phyloP scores from a whole-genome alignment of 2,888 invertebrate genomes.

The Campoplex capitator region DNA sequence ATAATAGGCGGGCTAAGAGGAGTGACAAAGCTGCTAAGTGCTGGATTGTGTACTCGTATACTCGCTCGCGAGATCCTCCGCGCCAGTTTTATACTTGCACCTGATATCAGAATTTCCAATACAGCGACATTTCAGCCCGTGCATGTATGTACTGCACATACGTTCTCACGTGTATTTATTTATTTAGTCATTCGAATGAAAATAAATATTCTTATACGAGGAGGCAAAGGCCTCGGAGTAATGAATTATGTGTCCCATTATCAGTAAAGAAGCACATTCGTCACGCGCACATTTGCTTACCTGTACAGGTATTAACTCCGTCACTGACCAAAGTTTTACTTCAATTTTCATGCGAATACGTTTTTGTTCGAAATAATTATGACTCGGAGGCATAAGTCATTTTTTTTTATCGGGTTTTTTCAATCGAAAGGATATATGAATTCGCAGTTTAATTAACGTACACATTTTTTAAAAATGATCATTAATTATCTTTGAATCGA shows the following conservation, averaged over 20 bases:
- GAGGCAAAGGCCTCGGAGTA: background rate
- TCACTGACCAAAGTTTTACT: background rate
- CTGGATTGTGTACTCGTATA: conserved; percentile 74
- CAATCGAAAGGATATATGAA: background rate
- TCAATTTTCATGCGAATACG: background rate
- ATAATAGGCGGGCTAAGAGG: conserved; percentile 61
- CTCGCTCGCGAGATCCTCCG: conserved; percentile 62
- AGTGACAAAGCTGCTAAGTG: conserved; percentile 76
- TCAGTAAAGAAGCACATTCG: conserved; percentile 28
- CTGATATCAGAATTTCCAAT: conserved; percentile 68
- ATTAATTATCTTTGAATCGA: background rate
- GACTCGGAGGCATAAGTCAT: background rate
- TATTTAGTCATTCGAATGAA: background rate
- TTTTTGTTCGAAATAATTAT: background rate
- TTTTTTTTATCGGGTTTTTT: background rate
- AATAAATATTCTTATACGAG: background rate
- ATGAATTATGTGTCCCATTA: background rate
- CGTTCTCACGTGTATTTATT: background rate
- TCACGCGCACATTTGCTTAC: conserved; percentile 69
- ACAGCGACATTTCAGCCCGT: background rate
- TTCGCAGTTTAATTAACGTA: background rate
- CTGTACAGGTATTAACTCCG: conserved; percentile 13
- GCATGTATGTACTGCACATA: background rate
- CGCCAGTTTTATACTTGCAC: conserved; percentile 61
- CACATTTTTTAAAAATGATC: background rate